Conservation (phyloP, 2,888 invertebrate genomes). For the Melikaiella ostensackeni region DNA sequence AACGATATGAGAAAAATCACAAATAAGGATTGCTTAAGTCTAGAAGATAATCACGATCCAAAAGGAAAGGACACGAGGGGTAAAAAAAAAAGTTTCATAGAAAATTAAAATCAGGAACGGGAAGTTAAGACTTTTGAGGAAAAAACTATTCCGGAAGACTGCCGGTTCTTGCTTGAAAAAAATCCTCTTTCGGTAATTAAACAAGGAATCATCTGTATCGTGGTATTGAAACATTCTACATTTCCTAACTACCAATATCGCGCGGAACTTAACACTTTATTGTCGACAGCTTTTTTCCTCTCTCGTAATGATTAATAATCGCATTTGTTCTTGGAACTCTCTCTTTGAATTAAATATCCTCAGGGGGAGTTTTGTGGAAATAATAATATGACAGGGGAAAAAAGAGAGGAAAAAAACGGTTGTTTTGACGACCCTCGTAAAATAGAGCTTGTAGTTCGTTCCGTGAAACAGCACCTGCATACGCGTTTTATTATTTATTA, state of each 20-base stretch:
- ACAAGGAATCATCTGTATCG: neutral
- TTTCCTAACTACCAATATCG: slow-evolving; percentile 27
- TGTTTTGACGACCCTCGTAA: neutral
- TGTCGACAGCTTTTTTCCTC: slow-evolving; percentile 1
- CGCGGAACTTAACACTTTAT: slow-evolving; percentile 40
- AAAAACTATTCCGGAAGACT: slow-evolving; percentile 27
- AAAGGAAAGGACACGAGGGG: slow-evolving; percentile 1
- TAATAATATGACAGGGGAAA: neutral
- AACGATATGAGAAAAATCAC: slow-evolving; percentile 51
- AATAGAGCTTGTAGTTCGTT: slow-evolving; percentile 31
- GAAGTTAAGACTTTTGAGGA: neutral
- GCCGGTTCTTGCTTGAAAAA: neutral
- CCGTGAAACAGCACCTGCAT: slow-evolving; percentile 39
- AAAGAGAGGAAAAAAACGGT: slow-evolving; percentile 5
- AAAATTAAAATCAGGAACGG: slow-evolving; percentile 8
- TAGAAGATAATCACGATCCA: slow-evolving; percentile 37
- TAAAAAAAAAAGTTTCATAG: too few relatives aligned
- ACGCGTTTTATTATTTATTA: slow-evolving; percentile 20
- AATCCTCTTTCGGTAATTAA: neutral
- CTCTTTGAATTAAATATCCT: neutral
- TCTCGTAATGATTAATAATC: neutral
- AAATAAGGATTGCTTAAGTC: slow-evolving; percentile 49
- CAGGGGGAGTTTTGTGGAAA: neutral
- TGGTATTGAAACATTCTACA: slow-evolving; percentile 47
- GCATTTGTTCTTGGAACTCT: neutral